Conservation (phyloP, 2,113 vertebrate species). For the Columba janthina region DNA sequence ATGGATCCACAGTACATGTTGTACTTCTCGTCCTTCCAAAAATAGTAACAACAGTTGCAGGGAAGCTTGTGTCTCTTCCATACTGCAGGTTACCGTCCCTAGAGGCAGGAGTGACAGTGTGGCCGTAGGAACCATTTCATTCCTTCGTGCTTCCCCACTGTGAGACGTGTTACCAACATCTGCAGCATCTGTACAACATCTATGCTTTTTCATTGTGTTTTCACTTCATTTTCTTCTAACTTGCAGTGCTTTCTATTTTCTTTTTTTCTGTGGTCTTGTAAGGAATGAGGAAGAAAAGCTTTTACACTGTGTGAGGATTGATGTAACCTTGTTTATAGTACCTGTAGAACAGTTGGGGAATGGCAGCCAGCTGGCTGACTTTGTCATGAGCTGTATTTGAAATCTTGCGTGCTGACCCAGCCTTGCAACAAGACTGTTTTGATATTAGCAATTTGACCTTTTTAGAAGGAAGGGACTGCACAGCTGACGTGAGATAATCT, state of each 20-base stretch:
- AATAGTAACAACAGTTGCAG: conserved; percentile 41
- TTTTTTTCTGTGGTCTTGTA: not conserved
- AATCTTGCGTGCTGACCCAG: not conserved
- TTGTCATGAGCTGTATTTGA: not conserved
- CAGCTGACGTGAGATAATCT: not conserved
- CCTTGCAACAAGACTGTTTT: not conserved
- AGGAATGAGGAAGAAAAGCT: conserved; percentile 23
- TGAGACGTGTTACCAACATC: not conserved
- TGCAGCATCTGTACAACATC: not conserved
- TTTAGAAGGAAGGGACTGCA: not conserved
- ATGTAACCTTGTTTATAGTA: not conserved
- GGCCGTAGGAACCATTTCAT: not conserved
- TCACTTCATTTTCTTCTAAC: not conserved
- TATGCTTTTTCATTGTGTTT: not conserved
- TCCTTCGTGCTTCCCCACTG: not conserved
- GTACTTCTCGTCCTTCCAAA: not conserved
- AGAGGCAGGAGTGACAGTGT: not conserved
- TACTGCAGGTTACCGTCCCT: not conserved
- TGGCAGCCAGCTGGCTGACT: not conserved
- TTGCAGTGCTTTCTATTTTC: not conserved
- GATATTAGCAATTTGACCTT: not conserved
- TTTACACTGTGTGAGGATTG: not conserved
- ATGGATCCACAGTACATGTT: not conserved
- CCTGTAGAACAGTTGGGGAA: not conserved
- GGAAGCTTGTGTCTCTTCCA: not conserved